A percentile compares a stretch with the other conserved stretches of the same genome.
These are phyloP conservation scores for Pseudorectes ferrugineus DNA, from an alignment of 2,113 vertebrate species.

Conservation along the genomic window DNA sequence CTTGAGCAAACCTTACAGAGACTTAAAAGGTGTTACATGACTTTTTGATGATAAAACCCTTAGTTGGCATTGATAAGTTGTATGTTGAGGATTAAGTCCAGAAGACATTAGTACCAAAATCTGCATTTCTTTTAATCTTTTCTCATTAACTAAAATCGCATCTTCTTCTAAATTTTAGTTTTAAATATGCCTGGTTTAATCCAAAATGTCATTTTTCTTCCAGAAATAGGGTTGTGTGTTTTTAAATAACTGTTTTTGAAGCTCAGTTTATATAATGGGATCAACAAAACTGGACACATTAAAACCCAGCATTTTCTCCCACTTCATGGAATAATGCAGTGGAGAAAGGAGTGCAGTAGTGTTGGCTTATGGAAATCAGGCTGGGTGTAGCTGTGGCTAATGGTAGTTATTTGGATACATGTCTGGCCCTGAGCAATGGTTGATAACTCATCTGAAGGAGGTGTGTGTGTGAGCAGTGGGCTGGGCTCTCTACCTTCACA, in stretches of 20 bases:
- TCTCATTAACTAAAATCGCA: neutral
- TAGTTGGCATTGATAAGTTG: neutral
- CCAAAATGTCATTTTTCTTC: neutral
- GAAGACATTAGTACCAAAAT: neutral
- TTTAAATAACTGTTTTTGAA: neutral
- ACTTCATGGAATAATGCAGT: neutral
- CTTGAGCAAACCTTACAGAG: neutral
- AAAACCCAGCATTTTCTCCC: neutral
- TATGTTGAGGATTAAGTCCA: neutral
- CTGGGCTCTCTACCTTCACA: fast-evolving
- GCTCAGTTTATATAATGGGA: fast-evolving
- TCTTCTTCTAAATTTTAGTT: neutral
- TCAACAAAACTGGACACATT: neutral
- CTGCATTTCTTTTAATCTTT: neutral
- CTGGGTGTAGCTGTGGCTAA: neutral
- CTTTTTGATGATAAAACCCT: neutral
- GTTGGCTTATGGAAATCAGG: neutral
- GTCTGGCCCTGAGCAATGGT: neutral
- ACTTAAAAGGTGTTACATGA: neutral
- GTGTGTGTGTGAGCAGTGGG: neutral
- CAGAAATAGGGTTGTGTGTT: neutral
- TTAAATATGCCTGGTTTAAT: neutral
- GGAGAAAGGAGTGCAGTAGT: neutral
- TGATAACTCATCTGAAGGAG: neutral
- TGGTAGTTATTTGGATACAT: neutral